Percentiles rank a stretch among this genome's conserved stretches.
Evolutionary conservation across 35 echinoderm and acorn worm genomes (phyloP).

Genomic region (Heliocidaris erythrogramma): DNA sequence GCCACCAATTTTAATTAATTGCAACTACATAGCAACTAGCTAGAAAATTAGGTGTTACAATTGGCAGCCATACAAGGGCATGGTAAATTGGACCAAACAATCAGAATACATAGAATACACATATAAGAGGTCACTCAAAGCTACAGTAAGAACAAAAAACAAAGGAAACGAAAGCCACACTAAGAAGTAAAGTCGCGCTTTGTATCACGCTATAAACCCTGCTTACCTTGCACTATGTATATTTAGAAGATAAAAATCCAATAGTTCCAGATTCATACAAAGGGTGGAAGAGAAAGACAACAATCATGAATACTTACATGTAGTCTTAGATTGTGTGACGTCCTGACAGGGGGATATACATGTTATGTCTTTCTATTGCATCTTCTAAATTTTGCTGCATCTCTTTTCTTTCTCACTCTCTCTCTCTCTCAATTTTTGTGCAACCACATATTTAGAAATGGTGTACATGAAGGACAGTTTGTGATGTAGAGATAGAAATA

Average conservation of each 20-base stretch:
- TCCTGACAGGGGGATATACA: not conserved
- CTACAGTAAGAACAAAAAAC: not conserved
- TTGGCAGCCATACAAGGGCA: not conserved
- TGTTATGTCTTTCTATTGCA: too few species aligned
- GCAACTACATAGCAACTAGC: not conserved
- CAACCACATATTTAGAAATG: too few species aligned
- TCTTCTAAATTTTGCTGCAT: too few species aligned
- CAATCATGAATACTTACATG: not conserved
- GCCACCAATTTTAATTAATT: not conserved
- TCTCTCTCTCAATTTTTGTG: too few species aligned
- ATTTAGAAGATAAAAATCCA: slow-evolving; percentile 19
- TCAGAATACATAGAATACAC: not conserved
- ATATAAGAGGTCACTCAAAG: not conserved
- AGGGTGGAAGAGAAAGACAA: slow-evolving; percentile 3
- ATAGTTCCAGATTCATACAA: slow-evolving; percentile 3
- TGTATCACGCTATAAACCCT: not conserved
- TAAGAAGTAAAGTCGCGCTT: not conserved
- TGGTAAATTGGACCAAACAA: not conserved
- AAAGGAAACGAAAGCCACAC: not conserved
- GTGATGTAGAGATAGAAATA: too few species aligned
- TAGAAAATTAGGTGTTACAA: not conserved
- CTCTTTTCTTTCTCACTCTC: too few species aligned
- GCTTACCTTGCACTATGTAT: slow-evolving; percentile 1
- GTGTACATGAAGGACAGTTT: too few species aligned
- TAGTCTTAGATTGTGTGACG: not conserved